Percentiles rank a stretch among this genome's conserved stretches.
Conservation (phyloP, 1,140 invertebrate species). For the Calephelis nemesis region DNA sequence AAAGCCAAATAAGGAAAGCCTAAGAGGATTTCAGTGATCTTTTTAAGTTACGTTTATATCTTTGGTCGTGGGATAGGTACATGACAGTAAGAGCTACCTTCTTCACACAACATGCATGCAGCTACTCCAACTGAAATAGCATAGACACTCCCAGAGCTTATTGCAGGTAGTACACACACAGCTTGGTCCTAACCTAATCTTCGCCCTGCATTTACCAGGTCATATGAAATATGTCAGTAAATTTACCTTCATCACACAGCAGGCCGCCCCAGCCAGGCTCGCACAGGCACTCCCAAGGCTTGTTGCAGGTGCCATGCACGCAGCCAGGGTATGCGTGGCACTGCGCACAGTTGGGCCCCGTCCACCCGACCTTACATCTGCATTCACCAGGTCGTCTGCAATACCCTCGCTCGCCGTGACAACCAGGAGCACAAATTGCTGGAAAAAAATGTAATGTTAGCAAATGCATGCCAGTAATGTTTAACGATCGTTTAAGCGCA, state of each 20-base stretch:
- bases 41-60: no score
- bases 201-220: constrained; percentile 88
- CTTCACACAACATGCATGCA: constrained; percentile 94
- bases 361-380: constrained; percentile 93
- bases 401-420: constrained; percentile 90
- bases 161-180: constrained; percentile 91
- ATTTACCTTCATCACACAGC: constrained; percentile 90
- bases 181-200: constrained; percentile 94
- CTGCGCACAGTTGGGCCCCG: constrained; percentile 87
- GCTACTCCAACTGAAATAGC: constrained; percentile 81
- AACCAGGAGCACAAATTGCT: constrained; percentile 91
- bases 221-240: constrained; percentile 84
- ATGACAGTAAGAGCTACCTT: constrained; percentile 79
- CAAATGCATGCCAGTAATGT: background rate
- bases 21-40: no score
- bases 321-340: constrained; percentile 93
- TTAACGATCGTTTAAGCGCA: no score
- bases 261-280: constrained; percentile 92
- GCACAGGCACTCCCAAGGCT: constrained; percentile 94
- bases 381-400: constrained; percentile 88
- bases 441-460: constrained; percentile 23
- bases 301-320: constrained; percentile 88
- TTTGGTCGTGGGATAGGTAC: no score
- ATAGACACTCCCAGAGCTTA: constrained; percentile 91
- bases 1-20: no score